These are phyloP conservation scores for Chamaea fasciata DNA, from an alignment of 2,113 vertebrate species.

Conservation along the genomic window DNA sequence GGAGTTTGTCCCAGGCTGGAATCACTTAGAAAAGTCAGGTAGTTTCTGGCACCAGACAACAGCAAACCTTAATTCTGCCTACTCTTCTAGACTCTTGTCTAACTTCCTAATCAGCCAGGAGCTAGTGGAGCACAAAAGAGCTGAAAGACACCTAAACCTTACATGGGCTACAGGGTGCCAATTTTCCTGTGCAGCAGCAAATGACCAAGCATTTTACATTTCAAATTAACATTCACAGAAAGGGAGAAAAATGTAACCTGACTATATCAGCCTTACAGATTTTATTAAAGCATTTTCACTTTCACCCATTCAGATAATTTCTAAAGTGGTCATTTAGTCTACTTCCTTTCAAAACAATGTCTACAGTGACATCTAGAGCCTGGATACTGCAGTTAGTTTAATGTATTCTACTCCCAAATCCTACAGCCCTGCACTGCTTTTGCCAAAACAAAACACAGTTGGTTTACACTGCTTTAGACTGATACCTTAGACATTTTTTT, in stretches of 20 bases:
- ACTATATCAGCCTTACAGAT: neutral
- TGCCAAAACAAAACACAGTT: neutral
- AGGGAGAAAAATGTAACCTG: neutral
- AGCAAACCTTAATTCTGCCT: neutral
- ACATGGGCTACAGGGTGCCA: neutral
- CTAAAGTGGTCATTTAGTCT: neutral
- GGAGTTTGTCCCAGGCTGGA: neutral
- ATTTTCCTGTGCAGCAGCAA: neutral
- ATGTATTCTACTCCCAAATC: neutral
- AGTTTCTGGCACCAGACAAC: neutral
- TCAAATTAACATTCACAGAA: neutral
- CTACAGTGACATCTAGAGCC: slow-evolving; percentile 57
- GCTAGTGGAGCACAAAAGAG: neutral
- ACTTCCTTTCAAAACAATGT: neutral
- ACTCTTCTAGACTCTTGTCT: neutral
- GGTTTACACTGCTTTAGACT: neutral
- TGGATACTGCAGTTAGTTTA: neutral
- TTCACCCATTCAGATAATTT: neutral
- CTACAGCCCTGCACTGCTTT: neutral
- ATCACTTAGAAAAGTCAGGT: neutral
- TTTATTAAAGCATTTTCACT: neutral
- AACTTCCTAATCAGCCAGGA: neutral
- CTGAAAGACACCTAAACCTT: neutral
- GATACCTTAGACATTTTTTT: neutral
- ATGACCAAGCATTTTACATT: neutral